phyloP scores from a whole-genome alignment of 1,140 invertebrate species.

The Magallana ariakensis region DNA sequence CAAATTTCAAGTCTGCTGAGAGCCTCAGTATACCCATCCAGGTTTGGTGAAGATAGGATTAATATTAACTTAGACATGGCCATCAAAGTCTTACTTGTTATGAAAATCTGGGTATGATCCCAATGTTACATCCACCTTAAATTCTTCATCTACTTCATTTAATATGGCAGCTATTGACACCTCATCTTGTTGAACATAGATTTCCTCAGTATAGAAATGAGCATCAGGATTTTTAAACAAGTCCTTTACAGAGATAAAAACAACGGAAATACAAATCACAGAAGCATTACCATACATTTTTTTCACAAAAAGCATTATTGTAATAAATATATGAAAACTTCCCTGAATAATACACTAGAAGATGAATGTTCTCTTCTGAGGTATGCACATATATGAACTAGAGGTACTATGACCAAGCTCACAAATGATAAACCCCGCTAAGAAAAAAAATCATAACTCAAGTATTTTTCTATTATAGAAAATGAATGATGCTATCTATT shows the following conservation, averaged over 20 bases:
- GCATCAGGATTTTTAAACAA: constrained; percentile 74
- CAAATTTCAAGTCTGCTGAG: no score
- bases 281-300: no score
- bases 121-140: constrained; percentile 82
- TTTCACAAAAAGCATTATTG: no score
- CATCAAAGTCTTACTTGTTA: constrained; percentile 76
- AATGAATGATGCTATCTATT: no score
- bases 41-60: no score
- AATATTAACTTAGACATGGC: neutral
- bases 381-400: no score
- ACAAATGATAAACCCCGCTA: no score
- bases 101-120: constrained; percentile 86
- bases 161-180: constrained; percentile 82
- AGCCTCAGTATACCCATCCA: no score
- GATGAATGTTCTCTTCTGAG: no score
- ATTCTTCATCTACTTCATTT: constrained; percentile 81
- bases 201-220: constrained; percentile 76
- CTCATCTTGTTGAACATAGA: constrained; percentile 84
- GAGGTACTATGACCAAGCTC: no score
- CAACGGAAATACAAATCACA: neutral
- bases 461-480: no score
- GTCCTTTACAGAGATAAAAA: constrained; percentile 64
- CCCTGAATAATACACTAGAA: neutral
- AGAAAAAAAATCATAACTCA: no score
- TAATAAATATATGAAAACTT: neutral